These are phyloP conservation scores for Arenicola marina DNA, from an alignment of 2,888 invertebrate species.

Conservation along the genomic window DNA sequence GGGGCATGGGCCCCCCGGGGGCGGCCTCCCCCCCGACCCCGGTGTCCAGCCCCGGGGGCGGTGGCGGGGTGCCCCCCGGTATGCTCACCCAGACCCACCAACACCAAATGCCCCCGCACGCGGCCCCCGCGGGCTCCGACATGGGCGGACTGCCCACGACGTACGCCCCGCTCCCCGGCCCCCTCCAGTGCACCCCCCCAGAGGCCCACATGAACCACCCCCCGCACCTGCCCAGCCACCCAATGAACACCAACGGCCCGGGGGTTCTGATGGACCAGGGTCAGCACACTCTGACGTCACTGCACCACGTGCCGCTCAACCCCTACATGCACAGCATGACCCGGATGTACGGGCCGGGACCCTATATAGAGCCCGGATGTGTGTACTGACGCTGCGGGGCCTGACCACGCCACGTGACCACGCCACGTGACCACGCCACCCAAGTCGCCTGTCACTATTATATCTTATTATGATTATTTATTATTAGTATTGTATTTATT, in stretches of 20 bases:
- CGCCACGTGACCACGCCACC: no score
- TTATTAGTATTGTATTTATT: no score
- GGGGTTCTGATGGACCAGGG: no score
- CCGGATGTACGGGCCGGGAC: neutral
- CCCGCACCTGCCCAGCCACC: neutral
- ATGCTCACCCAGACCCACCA: neutral
- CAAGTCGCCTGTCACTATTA: no score
- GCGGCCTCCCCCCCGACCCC: neutral
- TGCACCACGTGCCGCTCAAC: no score
- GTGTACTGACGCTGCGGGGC: no score
- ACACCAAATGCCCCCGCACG: neutral
- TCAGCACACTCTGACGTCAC: no score
- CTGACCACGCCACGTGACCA: no score
- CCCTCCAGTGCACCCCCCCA: no score
- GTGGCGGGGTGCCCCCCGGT: neutral
- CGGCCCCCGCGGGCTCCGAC: no score
- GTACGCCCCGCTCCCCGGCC: neutral
- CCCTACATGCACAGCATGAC: slow-evolving; percentile 4
- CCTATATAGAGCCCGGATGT: slow-evolving; percentile 4
- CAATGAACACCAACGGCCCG: neutral
- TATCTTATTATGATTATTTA: no score
- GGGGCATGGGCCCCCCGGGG: no score
- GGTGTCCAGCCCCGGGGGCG: neutral
- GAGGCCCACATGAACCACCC: slow-evolving; percentile 3
- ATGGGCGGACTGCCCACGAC: neutral